Evolutionary conservation across 2,888 invertebrate species (phyloP).

Genomic region (Ochropleura leucogaster): DNA sequence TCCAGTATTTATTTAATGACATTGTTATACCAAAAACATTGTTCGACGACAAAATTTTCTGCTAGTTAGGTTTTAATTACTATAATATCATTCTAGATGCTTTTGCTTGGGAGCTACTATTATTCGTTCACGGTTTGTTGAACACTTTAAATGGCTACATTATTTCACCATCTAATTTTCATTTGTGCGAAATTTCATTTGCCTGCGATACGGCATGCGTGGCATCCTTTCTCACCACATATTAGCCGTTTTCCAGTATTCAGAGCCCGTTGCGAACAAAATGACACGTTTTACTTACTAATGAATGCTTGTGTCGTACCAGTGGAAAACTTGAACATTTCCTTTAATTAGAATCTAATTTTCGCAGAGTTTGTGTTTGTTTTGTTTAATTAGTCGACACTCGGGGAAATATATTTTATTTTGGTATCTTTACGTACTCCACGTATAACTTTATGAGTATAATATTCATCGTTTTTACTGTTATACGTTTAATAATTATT

Average conservation of each 20-base stretch:
- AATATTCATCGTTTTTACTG: too few relatives aligned
- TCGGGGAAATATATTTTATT: conserved; percentile 25
- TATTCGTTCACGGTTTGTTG: conserved; percentile 84
- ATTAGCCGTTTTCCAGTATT: conserved; percentile 67
- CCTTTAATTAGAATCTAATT: conserved; percentile 78
- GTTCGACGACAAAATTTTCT: conserved; percentile 80
- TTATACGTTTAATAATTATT: too few relatives aligned
- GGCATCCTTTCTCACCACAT: conserved; percentile 64
- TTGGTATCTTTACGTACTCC: background rate
- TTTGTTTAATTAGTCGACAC: conserved; percentile 60
- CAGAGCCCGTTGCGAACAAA: conserved; percentile 68
- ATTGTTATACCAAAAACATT: conserved; percentile 77
- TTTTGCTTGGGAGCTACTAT: conserved; percentile 69
- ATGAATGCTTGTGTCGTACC: conserved; percentile 70
- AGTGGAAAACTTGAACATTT: conserved; percentile 69
- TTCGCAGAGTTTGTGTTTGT: conserved; percentile 60
- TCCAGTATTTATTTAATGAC: conserved; percentile 75
- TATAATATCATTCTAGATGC: conserved; percentile 78
- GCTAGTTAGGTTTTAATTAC: conserved; percentile 80
- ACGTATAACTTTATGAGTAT: background rate
- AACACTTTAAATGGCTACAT: conserved; percentile 78
- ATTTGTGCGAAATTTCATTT: conserved; percentile 80
- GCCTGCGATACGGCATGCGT: conserved; percentile 60
- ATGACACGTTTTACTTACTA: conserved; percentile 75
- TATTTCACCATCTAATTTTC: conserved; percentile 73